Percentiles rank a stretch among this genome's conserved stretches.
phyloP scores from a whole-genome alignment of 2,113 vertebrate genomes.

The Eidolon helvum region DNA sequence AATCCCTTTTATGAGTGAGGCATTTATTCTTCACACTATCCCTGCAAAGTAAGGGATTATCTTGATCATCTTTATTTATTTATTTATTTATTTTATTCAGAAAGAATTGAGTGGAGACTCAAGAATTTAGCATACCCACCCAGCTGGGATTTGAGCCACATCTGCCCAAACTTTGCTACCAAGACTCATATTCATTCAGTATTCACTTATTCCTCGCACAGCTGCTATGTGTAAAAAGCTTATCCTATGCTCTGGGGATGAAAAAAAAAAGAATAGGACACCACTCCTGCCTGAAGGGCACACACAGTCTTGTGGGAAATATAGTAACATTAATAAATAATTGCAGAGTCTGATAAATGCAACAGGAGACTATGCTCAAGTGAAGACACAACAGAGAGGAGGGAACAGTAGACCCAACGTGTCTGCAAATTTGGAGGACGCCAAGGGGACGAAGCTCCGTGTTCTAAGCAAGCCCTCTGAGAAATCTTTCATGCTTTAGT shows the following conservation, averaged over 20 bases:
- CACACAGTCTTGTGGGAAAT: conserved; percentile 11
- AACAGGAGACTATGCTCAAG: neutral
- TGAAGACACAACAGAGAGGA: neutral
- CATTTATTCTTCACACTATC: neutral
- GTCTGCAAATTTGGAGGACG: neutral
- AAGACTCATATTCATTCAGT: neutral
- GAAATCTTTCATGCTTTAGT: neutral
- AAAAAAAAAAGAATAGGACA: neutral
- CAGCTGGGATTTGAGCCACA: neutral
- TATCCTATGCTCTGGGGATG: neutral
- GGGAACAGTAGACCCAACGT: neutral
- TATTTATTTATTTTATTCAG: neutral
- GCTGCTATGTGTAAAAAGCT: neutral
- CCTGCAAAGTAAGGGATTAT: neutral
- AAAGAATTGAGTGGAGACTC: neutral
- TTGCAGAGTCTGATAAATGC: neutral
- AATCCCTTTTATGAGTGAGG: neutral
- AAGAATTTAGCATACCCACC: neutral
- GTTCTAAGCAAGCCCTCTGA: neutral
- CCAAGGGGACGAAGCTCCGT: neutral
- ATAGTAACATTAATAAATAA: conserved; percentile 2
- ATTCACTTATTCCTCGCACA: neutral
- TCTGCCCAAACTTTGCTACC: neutral
- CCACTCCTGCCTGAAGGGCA: neutral
- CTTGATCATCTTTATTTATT: neutral